phyloP scores from a whole-genome alignment of 2,113 vertebrate genomes.

The Pelecanoides urinatrix region DNA sequence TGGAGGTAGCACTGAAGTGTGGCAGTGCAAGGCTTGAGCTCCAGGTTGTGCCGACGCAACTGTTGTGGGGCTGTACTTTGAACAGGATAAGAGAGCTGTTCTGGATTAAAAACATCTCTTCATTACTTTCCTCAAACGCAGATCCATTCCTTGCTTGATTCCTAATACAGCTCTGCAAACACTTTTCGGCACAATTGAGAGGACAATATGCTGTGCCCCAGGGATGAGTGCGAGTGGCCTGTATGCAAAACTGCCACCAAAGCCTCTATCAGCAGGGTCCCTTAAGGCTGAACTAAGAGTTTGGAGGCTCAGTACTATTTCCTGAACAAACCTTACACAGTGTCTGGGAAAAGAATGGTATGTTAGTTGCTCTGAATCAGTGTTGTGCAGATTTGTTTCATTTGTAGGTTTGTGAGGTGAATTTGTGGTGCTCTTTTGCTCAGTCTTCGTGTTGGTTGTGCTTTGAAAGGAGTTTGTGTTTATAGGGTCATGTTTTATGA shows the following conservation, averaged over 20 bases:
- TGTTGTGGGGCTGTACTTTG: not conserved
- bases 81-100: not conserved
- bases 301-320: not conserved
- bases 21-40: not conserved
- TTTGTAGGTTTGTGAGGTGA: not conserved
- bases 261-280: not conserved
- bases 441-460: not conserved
- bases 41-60: accelerated
- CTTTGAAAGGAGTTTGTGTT: not conserved
- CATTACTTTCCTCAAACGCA: accelerated
- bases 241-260: not conserved
- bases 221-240: not conserved
- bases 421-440: not conserved
- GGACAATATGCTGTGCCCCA: not conserved
- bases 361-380: not conserved
- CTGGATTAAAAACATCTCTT: not conserved
- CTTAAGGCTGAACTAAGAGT: not conserved
- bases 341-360: not conserved
- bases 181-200: not conserved
- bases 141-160: not conserved
- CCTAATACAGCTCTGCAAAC: not conserved
- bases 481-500: not conserved
- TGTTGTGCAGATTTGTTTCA: not conserved
- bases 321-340: not conserved
- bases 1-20: not conserved